Percentiles rank a stretch among this genome's conserved stretches.
Evolutionary conservation across 2,797 vertebrate genomes (phyloP).

Genomic region (Acrossocheilus fasciatus): DNA sequence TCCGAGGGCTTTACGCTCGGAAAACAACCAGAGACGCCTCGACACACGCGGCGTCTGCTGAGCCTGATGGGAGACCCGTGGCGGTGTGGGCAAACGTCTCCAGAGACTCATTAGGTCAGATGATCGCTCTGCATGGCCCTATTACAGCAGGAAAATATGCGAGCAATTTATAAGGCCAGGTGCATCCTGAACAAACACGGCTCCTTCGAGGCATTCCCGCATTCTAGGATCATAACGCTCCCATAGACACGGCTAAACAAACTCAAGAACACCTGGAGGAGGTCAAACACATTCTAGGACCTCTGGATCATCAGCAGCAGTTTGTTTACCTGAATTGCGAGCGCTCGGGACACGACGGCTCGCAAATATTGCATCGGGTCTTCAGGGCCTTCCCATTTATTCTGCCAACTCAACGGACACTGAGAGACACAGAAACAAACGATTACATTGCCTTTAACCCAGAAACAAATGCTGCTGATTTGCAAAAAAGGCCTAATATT

Average conservation of each 20-base stretch:
- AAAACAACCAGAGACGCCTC: slow-evolving; percentile 7
- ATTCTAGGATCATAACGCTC: slow-evolving; percentile 3
- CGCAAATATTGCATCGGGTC: slow-evolving; percentile 95
- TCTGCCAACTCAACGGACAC: slow-evolving; percentile 90
- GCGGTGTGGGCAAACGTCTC: neutral
- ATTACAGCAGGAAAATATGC: slow-evolving; percentile 13
- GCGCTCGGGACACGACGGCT: slow-evolving; percentile 85
- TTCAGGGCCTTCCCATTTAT: slow-evolving; percentile 96
- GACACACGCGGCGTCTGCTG: neutral
- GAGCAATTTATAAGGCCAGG: slow-evolving; percentile 36
- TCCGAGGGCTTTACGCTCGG: neutral
- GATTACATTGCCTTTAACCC: neutral
- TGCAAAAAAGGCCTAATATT: neutral
- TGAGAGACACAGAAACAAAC: slow-evolving; percentile 60
- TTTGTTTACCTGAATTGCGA: slow-evolving; percentile 89
- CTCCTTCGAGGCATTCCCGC: neutral
- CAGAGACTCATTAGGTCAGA: slow-evolving; percentile 16
- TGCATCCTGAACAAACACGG: slow-evolving; percentile 38
- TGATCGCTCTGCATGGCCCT: neutral
- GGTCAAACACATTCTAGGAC: slow-evolving; percentile 35
- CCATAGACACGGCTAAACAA: slow-evolving; percentile 35
- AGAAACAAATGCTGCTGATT: neutral
- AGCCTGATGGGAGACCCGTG: neutral
- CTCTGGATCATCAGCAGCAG: slow-evolving; percentile 1
- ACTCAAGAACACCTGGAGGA: slow-evolving; percentile 18